Evolutionary conservation across 2,888 invertebrate genomes (phyloP).

Genomic region (Ischnus inquisitorius): DNA sequence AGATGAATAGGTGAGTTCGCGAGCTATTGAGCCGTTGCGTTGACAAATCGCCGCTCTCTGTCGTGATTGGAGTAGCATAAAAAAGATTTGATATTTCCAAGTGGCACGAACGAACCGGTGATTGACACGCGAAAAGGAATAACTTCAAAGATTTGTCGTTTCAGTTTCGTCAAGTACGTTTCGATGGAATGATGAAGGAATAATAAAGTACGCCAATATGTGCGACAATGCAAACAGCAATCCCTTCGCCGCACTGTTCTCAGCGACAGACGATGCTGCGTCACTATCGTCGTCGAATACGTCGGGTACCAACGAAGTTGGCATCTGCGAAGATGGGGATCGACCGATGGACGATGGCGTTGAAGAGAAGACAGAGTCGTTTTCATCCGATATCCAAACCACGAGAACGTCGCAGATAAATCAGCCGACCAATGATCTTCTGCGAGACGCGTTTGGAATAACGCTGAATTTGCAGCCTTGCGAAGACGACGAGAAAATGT

Average conservation of each 20-base stretch:
- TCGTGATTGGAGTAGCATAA: background rate
- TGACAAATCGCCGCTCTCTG: background rate
- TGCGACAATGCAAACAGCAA: slow-evolving; percentile 83
- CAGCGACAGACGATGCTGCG: slow-evolving; percentile 78
- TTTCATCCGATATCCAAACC: background rate
- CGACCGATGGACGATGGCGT: slow-evolving; percentile 25
- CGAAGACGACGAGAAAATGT: slow-evolving; percentile 83
- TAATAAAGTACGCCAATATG: slow-evolving; percentile 73
- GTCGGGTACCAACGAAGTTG: slow-evolving; percentile 16
- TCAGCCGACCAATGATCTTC: slow-evolving; percentile 86
- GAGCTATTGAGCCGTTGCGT: background rate
- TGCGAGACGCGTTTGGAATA: slow-evolving; percentile 91
- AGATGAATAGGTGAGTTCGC: background rate
- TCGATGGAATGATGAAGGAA: background rate
- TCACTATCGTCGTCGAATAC: slow-evolving; percentile 75
- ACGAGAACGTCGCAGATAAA: slow-evolving; percentile 64
- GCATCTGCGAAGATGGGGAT: slow-evolving; percentile 28
- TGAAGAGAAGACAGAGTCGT: slow-evolving; percentile 13
- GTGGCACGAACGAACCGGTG: background rate
- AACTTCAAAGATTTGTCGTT: background rate
- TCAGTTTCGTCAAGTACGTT: background rate
- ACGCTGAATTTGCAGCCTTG: slow-evolving; percentile 88
- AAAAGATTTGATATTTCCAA: background rate
- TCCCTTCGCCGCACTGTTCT: slow-evolving; percentile 85
- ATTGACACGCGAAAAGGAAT: background rate